Conservation (phyloP, 2,113 vertebrate genomes). For the Lucifuga dentata region DNA sequence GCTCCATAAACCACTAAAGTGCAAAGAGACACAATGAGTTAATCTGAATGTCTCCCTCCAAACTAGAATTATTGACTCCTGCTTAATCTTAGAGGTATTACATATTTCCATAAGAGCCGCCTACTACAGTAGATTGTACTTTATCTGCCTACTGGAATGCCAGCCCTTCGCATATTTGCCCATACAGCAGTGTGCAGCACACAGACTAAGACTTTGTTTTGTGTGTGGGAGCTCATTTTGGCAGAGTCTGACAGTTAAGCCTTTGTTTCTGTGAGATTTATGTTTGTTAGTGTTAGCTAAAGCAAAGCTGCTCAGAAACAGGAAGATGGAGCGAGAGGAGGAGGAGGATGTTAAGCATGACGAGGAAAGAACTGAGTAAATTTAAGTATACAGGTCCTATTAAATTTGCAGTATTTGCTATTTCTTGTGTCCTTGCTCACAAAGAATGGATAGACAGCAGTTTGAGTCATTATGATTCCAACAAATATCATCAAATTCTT, state of each 20-base stretch:
- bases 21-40: conserved; percentile 23
- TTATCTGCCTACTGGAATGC: conserved; percentile 62
- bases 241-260: conserved; percentile 67
- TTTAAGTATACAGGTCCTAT: conserved; percentile 14
- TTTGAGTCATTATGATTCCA: too few species aligned
- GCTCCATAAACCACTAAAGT: conserved; percentile 33
- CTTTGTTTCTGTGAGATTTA: conserved; percentile 68
- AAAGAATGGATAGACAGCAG: conserved; percentile 22
- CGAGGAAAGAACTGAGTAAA: conserved; percentile 32
- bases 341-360: conserved; percentile 35
- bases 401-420: conserved; percentile 14
- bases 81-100: conserved; percentile 54
- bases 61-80: conserved; percentile 61
- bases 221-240: conserved; percentile 78
- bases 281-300: conserved; percentile 64
- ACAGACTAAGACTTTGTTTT: conserved; percentile 69
- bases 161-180: conserved; percentile 48
- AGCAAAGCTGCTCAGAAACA: conserved; percentile 60
- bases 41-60: conserved; percentile 42
- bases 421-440: conserved; percentile 19
- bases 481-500: conserved; percentile 14
- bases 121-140: conserved; percentile 64
- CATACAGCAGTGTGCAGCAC: conserved; percentile 57
- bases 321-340: conserved; percentile 25
- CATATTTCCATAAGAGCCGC: conserved; percentile 69